phyloP scores from a whole-genome alignment of 1,140 invertebrate species.

The Bombyx mandarina region DNA sequence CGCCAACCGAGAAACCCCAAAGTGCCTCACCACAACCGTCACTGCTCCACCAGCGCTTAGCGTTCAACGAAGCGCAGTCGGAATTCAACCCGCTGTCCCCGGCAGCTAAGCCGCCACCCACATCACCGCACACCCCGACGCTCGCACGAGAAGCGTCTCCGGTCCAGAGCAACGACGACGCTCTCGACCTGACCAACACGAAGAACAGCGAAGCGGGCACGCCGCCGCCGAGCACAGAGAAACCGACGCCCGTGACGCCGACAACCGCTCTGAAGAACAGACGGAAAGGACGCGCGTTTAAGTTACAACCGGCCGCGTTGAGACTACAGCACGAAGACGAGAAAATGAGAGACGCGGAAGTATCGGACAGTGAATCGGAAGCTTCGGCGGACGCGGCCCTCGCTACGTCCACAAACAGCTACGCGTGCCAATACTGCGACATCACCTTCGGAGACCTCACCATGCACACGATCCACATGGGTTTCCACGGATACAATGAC shows the following conservation, averaged over 20 bases:
- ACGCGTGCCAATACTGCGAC: constrained; percentile 88
- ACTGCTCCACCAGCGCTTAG: constrained; percentile 48
- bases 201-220: constrained; percentile 51
- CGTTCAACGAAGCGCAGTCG: constrained; percentile 30
- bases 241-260: constrained; percentile 37
- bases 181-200: constrained; percentile 73
- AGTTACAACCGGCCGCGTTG: constrained; percentile 75
- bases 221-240: constrained; percentile 33
- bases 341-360: constrained; percentile 31
- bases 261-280: constrained; percentile 74
- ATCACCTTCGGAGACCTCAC: constrained; percentile 91
- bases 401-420: constrained; percentile 40
- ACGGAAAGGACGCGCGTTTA: constrained; percentile 85
- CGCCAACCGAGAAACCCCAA: constrained; percentile 24
- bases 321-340: constrained; percentile 64
- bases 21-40: constrained; percentile 32
- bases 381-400: constrained; percentile 29
- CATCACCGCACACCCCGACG: constrained; percentile 40
- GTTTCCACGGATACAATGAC: constrained; percentile 91
- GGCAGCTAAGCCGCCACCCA: constrained; percentile 42
- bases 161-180: constrained; percentile 50
- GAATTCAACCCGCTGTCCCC: constrained; percentile 30
- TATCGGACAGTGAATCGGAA: constrained; percentile 62
- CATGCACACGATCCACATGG: constrained; percentile 97
- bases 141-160: constrained; percentile 22